Base-by-base conservation (phyloP, 2,113 vertebrate species). In the Pachyramphus minor region DNA sequence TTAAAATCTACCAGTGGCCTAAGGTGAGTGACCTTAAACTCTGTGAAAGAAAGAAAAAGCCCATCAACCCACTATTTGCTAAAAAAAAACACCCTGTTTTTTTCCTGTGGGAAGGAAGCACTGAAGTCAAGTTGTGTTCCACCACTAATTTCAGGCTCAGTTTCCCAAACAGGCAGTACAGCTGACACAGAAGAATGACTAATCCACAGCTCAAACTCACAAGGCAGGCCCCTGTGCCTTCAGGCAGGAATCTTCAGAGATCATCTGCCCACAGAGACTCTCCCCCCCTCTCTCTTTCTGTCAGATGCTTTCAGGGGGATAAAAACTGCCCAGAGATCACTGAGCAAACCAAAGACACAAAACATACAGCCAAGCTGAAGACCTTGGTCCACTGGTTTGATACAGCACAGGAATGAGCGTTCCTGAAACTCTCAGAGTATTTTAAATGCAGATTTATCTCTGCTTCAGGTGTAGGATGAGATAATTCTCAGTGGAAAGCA, bases 361-460 rank as follows among this genome's bases (percentile, higher is more conserved):
- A 41, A 55, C 2, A 42, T 0, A 22, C 5, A 47, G 41, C 9
- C 49, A 79, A 41, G 28, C 31, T 39, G 45, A 62, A 44, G 12
- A 53, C 41, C 20, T 45, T 42, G 20, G 49, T 56, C 62, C 37
- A 3, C 23, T 17, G 27, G 25, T 14, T 35, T 37, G 35, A 2
- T 3, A 39, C 6, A 44, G 64, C 44, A 37, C 6, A 50, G 27
- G 49, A 72, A 35, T 5, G 9, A 49, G 6, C 2, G 12, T 0
- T 55, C 12, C 42, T 55, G 60, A 63, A 67, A 45, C 16, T 18
- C 30, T 49, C 5, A 37, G 19, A 50, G 9, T 6, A 42, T 35
- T 56, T 80, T 3, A 19, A 64, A 66, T 4, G 30, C 47, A 81
- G 50, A 17, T 41, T 11, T 35, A 45, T 45, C 24, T 33, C 39